Evolutionary conservation across 2,113 vertebrate genomes (phyloP).

Genomic region (Sprattus sprattus): DNA sequence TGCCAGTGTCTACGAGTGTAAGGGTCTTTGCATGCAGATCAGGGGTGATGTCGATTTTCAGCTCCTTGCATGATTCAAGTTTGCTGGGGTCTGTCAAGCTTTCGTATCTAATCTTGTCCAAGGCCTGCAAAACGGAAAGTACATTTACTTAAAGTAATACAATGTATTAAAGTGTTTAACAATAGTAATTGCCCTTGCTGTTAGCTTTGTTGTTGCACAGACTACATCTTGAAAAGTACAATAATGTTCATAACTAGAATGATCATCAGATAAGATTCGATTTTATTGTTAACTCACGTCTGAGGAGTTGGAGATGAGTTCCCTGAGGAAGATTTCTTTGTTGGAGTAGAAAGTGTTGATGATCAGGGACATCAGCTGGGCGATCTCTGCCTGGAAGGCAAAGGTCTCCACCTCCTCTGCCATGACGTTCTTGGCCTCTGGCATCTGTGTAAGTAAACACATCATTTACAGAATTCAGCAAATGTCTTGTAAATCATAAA

Average conservation of each 20-base stretch:
- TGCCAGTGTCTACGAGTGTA: constrained; percentile 74
- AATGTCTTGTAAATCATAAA: background rate
- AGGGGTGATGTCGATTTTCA: constrained; percentile 78
- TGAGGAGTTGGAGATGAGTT: constrained; percentile 80
- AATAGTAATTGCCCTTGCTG: background rate
- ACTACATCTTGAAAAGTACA: background rate
- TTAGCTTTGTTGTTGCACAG: background rate
- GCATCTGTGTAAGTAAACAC: constrained; percentile 66
- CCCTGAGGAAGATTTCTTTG: constrained; percentile 81
- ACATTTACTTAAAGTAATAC: background rate
- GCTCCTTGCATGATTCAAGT: constrained; percentile 75
- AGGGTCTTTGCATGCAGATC: constrained; percentile 69
- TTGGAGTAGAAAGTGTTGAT: constrained; percentile 84
- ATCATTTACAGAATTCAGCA: background rate
- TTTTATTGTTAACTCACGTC: constrained; percentile 67
- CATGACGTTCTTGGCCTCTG: constrained; percentile 69
- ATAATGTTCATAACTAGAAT: background rate
- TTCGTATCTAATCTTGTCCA: constrained; percentile 82
- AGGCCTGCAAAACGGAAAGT: constrained; percentile 55
- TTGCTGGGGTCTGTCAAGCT: constrained; percentile 77
- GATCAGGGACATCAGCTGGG: constrained; percentile 81
- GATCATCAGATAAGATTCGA: background rate
- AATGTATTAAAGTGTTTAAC: background rate
- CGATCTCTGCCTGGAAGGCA: constrained; percentile 82
- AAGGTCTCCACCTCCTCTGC: constrained; percentile 79